Conservation (phyloP, 2,113 vertebrate species). For the Mirounga angustirostris region DNA sequence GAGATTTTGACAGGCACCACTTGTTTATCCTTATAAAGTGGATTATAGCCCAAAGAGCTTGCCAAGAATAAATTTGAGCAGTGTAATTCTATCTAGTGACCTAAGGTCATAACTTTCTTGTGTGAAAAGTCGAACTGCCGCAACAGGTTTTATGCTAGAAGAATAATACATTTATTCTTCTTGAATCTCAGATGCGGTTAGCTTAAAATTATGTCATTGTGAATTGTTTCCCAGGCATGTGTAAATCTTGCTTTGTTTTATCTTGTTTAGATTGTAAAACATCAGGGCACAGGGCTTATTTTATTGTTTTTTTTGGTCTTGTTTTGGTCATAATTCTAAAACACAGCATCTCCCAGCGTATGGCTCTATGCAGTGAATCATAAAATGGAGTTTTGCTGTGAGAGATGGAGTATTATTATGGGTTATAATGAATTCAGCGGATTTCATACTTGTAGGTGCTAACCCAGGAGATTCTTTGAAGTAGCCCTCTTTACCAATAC, state of each 20-base stretch:
- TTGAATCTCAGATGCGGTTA: slow-evolving; percentile 52
- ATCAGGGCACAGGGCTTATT: neutral
- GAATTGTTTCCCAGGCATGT: slow-evolving; percentile 26
- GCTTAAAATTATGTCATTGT: neutral
- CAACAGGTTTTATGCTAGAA: slow-evolving; percentile 69
- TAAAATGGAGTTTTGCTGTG: slow-evolving; percentile 3
- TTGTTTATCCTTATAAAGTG: slow-evolving; percentile 80
- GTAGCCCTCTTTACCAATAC: neutral
- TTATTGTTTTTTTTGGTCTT: neutral
- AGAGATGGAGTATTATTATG: neutral
- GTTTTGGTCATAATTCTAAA: slow-evolving; percentile 45
- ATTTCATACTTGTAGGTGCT: neutral
- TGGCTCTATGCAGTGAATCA: neutral
- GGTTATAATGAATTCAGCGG: neutral
- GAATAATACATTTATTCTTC: slow-evolving; percentile 28
- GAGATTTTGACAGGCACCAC: slow-evolving; percentile 71
- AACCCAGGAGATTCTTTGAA: slow-evolving; percentile 39
- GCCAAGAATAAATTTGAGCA: slow-evolving; percentile 82
- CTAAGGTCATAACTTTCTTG: slow-evolving; percentile 78
- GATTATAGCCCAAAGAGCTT: slow-evolving; percentile 67
- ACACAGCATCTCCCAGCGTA: neutral
- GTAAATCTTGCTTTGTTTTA: slow-evolving; percentile 61
- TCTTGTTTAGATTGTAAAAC: slow-evolving; percentile 42
- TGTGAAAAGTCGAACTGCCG: slow-evolving; percentile 78
- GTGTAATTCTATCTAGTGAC: slow-evolving; percentile 83